A percentile compares a stretch with the other conserved stretches of the same genome.
phyloP scores from a whole-genome alignment of 2,797 vertebrate genomes.

The Myotis vivesi region DNA sequence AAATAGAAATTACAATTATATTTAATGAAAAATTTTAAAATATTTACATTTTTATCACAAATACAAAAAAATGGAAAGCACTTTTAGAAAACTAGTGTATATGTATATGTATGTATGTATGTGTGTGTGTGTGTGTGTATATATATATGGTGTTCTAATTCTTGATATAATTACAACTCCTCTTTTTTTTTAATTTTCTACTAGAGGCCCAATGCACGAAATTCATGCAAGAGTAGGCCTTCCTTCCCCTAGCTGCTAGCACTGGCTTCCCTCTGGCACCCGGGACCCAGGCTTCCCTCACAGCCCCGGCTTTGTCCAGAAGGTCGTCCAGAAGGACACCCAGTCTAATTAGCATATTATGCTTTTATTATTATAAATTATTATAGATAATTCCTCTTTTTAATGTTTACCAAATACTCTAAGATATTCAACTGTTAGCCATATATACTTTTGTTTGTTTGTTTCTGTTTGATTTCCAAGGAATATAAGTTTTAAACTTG shows the following conservation, averaged over 20 bases:
- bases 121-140: neutral
- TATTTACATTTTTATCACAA: constrained; percentile 1
- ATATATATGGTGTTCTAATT: neutral
- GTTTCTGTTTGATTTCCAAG: neutral
- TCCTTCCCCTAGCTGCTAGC: too few species aligned
- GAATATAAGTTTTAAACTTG: neutral
- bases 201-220: too few species aligned
- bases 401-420: neutral
- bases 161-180: too few species aligned
- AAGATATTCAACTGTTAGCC: neutral
- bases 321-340: too few species aligned
- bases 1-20: neutral
- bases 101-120: neutral
- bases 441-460: neutral
- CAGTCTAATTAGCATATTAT: too few species aligned
- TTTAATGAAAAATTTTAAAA: neutral
- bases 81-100: neutral
- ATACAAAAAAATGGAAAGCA: neutral
- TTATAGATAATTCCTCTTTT: neutral
- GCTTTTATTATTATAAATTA: too few species aligned
- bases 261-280: too few species aligned
- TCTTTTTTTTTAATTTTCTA: too few species aligned
- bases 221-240: too few species aligned
- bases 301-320: too few species aligned
- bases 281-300: too few species aligned